Base-by-base conservation (phyloP, 2,888 invertebrate species). In the Cyaniris semiargus region DNA sequence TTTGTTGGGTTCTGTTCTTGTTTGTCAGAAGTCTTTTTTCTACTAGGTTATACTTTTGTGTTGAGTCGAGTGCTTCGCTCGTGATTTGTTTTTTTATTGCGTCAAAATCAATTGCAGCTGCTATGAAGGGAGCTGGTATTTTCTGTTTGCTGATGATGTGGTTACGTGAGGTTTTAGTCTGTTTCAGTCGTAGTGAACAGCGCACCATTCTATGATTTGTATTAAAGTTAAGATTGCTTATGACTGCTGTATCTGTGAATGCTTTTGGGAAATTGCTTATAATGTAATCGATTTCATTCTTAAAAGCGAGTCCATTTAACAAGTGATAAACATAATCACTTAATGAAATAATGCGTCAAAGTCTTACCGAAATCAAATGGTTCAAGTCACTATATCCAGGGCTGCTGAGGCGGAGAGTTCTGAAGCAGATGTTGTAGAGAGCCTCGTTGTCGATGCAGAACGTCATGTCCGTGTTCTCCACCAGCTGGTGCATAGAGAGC, bases 361-460 rank as follows among this genome's bases (percentile, higher is more conserved):
- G 21, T 15, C 90, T 90, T 56, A 94, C 94, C 75, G 96, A 96
- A 38, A 97, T 96, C 81, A 97, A 91, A 90, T 97, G 96, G 87
- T 97, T 97, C 79, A 97, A 88, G 84, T 97, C 97, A 0, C 96
- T 96, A 84, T 97, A 97, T n/a, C 96, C 96, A 0, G 97, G 97
- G 78, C 95, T 96, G 82, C 91, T 89, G 1, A 97, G 91, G 80
- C 96, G 95, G 27, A 97, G 90, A 0, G 97, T 97, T 48, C 96
- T 91, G 95, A 97, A 97, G 92, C 97, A 97, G 84, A 97, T 97
- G 88, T 97, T 96, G 91, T 97, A 97, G 0, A 97, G 93, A 6
- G 97, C 97, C 85, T 97, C 97, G 88, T 97, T 97, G 90, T 97
- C 97, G 82, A 97, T 97, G 81, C 96, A 96, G 88, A 95, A 96